Evolutionary conservation across 2,113 vertebrate species (phyloP).

Genomic region (Lasiurus cinereus): DNA sequence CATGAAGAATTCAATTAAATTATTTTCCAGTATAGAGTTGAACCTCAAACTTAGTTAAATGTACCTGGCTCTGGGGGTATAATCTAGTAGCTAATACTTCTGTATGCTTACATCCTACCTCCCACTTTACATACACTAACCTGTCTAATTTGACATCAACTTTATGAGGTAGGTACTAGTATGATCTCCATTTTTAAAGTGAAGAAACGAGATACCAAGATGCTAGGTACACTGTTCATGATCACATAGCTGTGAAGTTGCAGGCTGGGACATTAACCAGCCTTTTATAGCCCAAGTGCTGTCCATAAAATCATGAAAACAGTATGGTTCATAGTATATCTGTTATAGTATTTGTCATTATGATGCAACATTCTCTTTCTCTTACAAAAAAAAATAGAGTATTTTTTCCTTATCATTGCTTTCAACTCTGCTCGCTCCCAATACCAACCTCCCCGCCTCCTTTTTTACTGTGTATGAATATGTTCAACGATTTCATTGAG

Average conservation of each 20-base stretch:
- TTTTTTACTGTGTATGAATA: neutral
- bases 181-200: neutral
- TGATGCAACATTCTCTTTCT: neutral
- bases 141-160: neutral
- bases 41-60: neutral
- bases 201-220: neutral
- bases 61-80: neutral
- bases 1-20: neutral
- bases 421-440: neutral
- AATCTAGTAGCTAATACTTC: neutral
- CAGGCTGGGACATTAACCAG: neutral
- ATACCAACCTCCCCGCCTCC: rapidly evolving
- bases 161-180: neutral
- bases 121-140: neutral
- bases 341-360: neutral
- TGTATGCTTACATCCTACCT: neutral
- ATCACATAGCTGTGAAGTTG: neutral
- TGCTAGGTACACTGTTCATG: neutral
- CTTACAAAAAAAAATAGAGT: neutral
- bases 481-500: neutral
- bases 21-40: neutral
- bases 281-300: too few relatives aligned
- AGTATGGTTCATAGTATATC: neutral
- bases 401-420: neutral
- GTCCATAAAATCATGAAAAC: too few relatives aligned